These are phyloP conservation scores for Ceuthmochares aereus DNA, from an alignment of 2,113 vertebrate genomes.

Conservation along the genomic window DNA sequence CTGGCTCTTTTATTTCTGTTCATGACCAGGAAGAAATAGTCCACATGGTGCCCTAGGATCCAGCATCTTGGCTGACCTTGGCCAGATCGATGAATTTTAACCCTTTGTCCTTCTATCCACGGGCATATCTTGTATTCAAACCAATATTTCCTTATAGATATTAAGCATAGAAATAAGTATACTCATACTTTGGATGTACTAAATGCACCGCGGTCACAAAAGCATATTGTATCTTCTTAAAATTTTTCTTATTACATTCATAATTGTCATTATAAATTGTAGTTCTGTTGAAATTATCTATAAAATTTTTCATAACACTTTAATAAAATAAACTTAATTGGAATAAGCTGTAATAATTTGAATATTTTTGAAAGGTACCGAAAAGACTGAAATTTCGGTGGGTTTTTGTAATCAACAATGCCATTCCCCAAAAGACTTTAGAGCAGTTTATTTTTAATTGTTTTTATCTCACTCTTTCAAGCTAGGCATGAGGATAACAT, in stretches of 20 bases:
- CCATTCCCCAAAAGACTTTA: background rate
- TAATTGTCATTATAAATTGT: background rate
- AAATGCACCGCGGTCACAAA: background rate
- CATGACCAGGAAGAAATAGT: background rate
- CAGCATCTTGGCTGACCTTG: background rate
- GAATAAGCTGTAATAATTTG: background rate
- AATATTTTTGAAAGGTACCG: background rate
- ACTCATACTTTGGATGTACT: background rate
- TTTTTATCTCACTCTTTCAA: background rate
- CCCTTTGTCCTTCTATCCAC: background rate
- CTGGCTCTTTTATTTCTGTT: background rate
- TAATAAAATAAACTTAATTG: background rate
- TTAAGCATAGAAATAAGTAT: background rate
- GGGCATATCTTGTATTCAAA: background rate
- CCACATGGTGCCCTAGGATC: rapidly evolving
- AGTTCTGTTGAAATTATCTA: background rate
- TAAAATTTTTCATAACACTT: background rate
- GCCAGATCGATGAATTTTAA: background rate
- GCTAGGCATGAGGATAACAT: background rate
- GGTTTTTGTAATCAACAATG: background rate
- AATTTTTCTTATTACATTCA: background rate
- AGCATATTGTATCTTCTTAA: background rate
- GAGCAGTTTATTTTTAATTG: background rate
- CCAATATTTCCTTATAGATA: background rate
- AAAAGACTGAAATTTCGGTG: background rate